Percentiles rank a stretch among this genome's conserved stretches.
phyloP scores from a whole-genome alignment of 2,113 vertebrate species.

The Bagarius yarrelli region DNA sequence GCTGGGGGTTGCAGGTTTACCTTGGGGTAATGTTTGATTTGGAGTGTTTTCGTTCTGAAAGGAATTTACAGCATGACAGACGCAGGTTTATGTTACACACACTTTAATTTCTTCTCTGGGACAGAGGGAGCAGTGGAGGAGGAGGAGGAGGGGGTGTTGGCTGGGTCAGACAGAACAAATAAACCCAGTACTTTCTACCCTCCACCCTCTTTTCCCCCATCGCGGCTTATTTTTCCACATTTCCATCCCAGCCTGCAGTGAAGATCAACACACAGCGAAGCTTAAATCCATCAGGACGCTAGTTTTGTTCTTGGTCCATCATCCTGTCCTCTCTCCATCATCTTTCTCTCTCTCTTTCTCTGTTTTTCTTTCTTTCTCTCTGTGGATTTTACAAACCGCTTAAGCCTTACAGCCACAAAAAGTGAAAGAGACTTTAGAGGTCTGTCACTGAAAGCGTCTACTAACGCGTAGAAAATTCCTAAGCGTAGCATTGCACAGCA shows the following conservation, averaged over 20 bases:
- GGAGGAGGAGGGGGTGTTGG: not conserved
- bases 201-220: not conserved
- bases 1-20: not conserved
- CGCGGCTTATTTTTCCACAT: conserved; percentile 34
- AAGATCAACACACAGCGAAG: conserved; percentile 18
- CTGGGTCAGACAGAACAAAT: conserved; percentile 16
- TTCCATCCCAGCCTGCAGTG: conserved; percentile 5
- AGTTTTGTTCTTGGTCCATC: conserved; percentile 4
- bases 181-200: not conserved
- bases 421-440: not conserved
- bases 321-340: not conserved
- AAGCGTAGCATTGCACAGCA: too few species aligned
- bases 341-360: not conserved
- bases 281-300: conserved; percentile 7
- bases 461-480: too few species aligned
- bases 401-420: conserved; percentile 17
- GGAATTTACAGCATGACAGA: conserved; percentile 11
- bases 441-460: too few species aligned
- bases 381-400: conserved; percentile 9
- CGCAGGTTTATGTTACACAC: conserved; percentile 40
- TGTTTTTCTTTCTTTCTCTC: not conserved
- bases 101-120: conserved; percentile 40
- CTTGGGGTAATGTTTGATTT: conserved; percentile 25
- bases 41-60: conserved; percentile 5
- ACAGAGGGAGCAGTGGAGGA: conserved; percentile 32